Base-by-base conservation (phyloP, 1,140 invertebrate species). In the Aphidius ervi region DNA sequence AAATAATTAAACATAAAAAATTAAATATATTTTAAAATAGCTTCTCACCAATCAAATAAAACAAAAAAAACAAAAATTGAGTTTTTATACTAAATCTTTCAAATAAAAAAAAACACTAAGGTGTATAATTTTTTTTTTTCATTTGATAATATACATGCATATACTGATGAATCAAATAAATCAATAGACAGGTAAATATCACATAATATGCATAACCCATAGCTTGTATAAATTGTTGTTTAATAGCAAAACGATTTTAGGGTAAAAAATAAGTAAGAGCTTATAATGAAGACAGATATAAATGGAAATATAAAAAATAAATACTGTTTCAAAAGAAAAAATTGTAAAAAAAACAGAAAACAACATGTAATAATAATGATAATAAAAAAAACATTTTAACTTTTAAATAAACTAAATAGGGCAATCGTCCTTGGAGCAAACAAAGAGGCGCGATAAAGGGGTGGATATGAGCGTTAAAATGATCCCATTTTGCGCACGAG, bases 381-480 rank as follows among this genome's bases (percentile, higher is more conserved):
- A n/a, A n/a, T 48, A 48, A n/a, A n/a, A 9, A 42, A 54, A 54
- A 41, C 6, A 42, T 54, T 16, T 6, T 7, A 8, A 10, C 7
- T 37, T 40, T 54, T n/a, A 54, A 42, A 54, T 54, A 54, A 54
- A 54, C 42, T 2, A 54, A 54, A 42, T 40, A 54, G 42, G 9
- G 20, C 6, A 8, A 54, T 16, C 39, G 40, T 54, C 52, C 52
- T 54, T 54, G 9, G 4, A 42, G 39, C 9, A 54, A n/a, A 41
- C 52, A 54, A 37, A 54, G 42, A 54, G 52, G 52, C 52, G 52
- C 52, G 40, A 54, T 54, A 54, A 54, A 40, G 23, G 52, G 52
- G 52, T 40, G 52, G 37, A 54, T 16, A 39, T 37, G 37, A 9
- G 37, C 5, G 6, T 42, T 42, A 10, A 41, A 54, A 54, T 54